These are phyloP conservation scores for Athrips mouffetella DNA, from an alignment of 2,888 invertebrate genomes.

Conservation along the genomic window DNA sequence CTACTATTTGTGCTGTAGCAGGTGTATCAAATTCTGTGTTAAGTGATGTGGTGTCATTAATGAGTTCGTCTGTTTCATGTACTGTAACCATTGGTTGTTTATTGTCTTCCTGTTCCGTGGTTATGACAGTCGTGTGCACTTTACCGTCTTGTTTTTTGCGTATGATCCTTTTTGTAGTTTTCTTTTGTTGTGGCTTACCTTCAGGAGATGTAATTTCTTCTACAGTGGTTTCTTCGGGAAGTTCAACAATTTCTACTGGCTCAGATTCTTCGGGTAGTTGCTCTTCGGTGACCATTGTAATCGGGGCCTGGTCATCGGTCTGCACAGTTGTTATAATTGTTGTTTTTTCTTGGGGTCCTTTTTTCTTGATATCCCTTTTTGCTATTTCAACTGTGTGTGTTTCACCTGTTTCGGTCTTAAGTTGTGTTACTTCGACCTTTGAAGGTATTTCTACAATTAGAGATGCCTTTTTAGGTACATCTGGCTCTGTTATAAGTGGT, in stretches of 20 bases:
- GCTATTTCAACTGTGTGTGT: slow-evolving; percentile 23
- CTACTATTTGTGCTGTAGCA: slow-evolving; percentile 19
- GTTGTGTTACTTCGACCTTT: slow-evolving; percentile 30
- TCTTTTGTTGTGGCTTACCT: slow-evolving; percentile 24
- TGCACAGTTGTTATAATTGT: slow-evolving; percentile 47
- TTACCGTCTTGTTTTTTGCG: slow-evolving; percentile 41
- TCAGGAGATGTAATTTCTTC: neutral
- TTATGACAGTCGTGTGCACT: slow-evolving; percentile 44
- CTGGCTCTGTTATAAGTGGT: slow-evolving; percentile 37
- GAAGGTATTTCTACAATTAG: slow-evolving; percentile 33
- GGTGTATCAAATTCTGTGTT: neutral
- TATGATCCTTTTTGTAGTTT: slow-evolving; percentile 38
- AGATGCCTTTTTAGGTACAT: slow-evolving; percentile 20
- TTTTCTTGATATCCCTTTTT: slow-evolving; percentile 20
- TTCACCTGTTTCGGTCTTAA: slow-evolving; percentile 37
- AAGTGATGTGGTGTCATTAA: slow-evolving; percentile 35
- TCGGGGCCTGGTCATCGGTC: slow-evolving; percentile 43
- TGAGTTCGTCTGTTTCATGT: slow-evolving; percentile 28
- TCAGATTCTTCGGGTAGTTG: slow-evolving; percentile 38
- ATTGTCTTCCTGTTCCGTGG: slow-evolving; percentile 40
- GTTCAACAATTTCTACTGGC: slow-evolving; percentile 29
- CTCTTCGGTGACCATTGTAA: slow-evolving; percentile 39
- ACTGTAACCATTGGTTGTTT: slow-evolving; percentile 23
- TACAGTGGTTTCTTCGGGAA: slow-evolving; percentile 34
- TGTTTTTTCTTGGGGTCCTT: slow-evolving; percentile 46